Percentiles rank a stretch among this genome's conserved stretches.
Evolutionary conservation across 2,888 invertebrate genomes (phyloP).

Genomic region (Caenorhabditis wallacei): DNA sequence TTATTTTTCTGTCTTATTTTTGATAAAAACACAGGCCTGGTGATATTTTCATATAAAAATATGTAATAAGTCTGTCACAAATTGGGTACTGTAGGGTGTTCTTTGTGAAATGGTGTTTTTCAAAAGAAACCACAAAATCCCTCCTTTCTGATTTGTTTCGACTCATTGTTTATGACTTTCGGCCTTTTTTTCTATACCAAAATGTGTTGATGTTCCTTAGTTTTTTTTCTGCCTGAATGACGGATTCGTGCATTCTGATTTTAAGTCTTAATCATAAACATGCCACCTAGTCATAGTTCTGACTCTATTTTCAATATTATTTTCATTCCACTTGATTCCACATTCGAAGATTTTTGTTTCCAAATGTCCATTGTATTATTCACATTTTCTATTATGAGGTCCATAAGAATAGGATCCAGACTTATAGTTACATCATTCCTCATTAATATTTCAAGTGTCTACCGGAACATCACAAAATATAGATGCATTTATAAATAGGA

Average conservation of each 20-base stretch:
- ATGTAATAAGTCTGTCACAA: background rate
- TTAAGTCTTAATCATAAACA: background rate
- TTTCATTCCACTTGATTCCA: conserved; percentile 9
- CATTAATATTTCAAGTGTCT: conserved; percentile 37
- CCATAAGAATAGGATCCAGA: background rate
- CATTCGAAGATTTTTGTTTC: background rate
- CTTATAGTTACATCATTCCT: conserved; percentile 1
- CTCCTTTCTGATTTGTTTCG: background rate
- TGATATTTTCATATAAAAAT: conserved; percentile 16
- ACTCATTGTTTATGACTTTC: background rate
- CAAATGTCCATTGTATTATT: background rate
- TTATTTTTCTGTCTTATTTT: conserved; percentile 25
- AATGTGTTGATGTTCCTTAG: background rate
- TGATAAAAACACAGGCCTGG: conserved; percentile 19
- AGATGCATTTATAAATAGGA: background rate
- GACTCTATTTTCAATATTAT: background rate
- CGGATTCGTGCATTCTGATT: background rate
- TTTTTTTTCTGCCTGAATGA: background rate
- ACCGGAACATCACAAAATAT: conserved; percentile 5
- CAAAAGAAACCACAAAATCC: too few relatives aligned
- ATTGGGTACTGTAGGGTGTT: conserved; percentile 15
- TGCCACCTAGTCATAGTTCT: background rate
- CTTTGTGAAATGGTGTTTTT: background rate
- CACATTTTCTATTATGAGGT: background rate
- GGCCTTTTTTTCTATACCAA: background rate